Conservation (phyloP, 2,113 vertebrate genomes). For the Spea multiplicata region DNA sequence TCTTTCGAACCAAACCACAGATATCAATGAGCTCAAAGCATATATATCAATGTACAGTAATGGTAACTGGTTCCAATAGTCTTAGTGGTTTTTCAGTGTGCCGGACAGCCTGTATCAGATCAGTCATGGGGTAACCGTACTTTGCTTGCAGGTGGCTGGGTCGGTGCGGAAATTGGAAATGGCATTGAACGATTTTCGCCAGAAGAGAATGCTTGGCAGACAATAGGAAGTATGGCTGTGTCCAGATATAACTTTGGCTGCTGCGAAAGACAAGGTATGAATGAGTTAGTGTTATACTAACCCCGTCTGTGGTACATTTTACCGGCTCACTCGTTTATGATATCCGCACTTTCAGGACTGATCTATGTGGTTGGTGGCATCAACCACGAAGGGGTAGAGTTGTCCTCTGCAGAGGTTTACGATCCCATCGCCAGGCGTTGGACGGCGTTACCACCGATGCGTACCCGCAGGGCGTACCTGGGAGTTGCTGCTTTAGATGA, state of each 20-base stretch:
- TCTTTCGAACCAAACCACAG: no score
- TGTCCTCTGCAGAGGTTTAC: slow-evolving; percentile 85
- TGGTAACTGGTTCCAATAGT: no score
- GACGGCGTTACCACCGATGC: slow-evolving; percentile 87
- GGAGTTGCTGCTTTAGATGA: slow-evolving; percentile 89
- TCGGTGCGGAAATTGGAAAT: slow-evolving; percentile 94
- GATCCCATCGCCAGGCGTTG: slow-evolving; percentile 88
- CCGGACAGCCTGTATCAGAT: no score
- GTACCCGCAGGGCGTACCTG: slow-evolving; percentile 84
- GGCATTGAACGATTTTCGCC: slow-evolving; percentile 95
- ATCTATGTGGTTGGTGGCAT: slow-evolving; percentile 94
- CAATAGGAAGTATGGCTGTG: slow-evolving; percentile 86
- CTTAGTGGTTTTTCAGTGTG: no score
- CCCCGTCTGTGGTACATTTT: no score
- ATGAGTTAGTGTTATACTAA: background rate
- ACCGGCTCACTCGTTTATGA: no score
- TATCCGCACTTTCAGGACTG: slow-evolving; percentile 68
- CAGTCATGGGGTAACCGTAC: no score
- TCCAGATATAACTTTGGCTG: slow-evolving; percentile 94
- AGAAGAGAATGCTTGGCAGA: slow-evolving; percentile 92
- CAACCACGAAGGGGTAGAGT: slow-evolving; percentile 85
- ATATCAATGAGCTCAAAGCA: no score
- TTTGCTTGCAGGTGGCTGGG: slow-evolving; percentile 81
- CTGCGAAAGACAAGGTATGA: slow-evolving; percentile 90
- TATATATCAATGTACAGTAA: no score